Evolutionary conservation across 2,113 vertebrate species (phyloP).

Genomic region (Lasiurus borealis): DNA sequence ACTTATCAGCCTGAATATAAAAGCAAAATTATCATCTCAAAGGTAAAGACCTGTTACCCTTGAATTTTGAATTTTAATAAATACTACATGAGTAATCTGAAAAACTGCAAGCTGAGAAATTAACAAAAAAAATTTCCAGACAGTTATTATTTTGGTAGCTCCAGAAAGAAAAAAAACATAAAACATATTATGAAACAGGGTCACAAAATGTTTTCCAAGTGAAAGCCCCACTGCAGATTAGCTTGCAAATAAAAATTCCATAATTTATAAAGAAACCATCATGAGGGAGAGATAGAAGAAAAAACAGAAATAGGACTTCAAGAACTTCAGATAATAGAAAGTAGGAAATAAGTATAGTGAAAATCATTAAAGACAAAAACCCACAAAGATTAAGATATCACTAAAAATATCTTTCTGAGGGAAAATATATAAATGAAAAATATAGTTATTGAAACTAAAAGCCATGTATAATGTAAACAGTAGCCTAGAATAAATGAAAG

Average conservation of each 20-base stretch:
- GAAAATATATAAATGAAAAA: slow-evolving; percentile 37
- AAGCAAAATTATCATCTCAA: neutral
- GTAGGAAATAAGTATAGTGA: neutral
- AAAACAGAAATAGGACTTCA: neutral
- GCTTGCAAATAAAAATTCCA: slow-evolving; percentile 9
- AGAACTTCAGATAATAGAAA: neutral
- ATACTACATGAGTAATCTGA: neutral
- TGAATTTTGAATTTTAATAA: slow-evolving; percentile 3
- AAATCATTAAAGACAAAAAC: neutral
- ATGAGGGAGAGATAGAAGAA: neutral
- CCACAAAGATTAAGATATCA: neutral
- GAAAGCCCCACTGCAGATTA: neutral
- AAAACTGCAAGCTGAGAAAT: slow-evolving; percentile 6
- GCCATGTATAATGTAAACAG: neutral
- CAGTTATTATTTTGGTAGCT: neutral
- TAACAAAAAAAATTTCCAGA: neutral
- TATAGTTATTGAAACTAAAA: neutral
- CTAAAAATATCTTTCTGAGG: neutral
- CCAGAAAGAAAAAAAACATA: neutral
- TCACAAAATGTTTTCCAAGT: neutral
- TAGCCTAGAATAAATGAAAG: neutral
- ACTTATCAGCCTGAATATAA: neutral
- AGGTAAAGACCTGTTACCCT: neutral
- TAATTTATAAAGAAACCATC: neutral
- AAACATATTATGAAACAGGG: neutral